Conservation (phyloP, 2,888 invertebrate genomes). For the Melipona beecheii region DNA sequence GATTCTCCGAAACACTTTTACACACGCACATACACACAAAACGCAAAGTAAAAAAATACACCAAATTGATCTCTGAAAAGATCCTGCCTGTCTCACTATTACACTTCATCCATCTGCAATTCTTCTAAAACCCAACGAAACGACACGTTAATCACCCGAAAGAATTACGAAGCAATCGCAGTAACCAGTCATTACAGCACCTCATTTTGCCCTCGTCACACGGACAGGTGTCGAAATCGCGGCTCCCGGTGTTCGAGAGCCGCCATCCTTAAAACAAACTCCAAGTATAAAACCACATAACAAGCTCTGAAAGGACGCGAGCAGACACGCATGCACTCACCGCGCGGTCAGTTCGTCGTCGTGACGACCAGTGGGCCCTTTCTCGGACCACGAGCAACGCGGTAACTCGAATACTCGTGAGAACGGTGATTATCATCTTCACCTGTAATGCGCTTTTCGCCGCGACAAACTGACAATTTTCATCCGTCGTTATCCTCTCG, state of each 20-base stretch:
- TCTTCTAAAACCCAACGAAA: not conserved
- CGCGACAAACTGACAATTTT: slow-evolving; percentile 79
- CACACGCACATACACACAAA: not conserved
- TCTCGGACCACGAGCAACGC: slow-evolving; percentile 13
- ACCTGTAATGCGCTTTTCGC: slow-evolving; percentile 59
- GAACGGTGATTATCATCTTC: slow-evolving; percentile 74
- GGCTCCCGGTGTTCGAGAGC: not conserved
- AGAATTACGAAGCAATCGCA: slow-evolving; percentile 13
- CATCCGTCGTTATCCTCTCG: slow-evolving; percentile 76
- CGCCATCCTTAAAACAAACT: not conserved
- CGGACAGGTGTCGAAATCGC: slow-evolving; percentile 30
- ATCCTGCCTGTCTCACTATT: not conserved
- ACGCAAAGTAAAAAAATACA: not conserved
- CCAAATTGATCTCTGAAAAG: not conserved
- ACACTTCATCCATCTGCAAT: not conserved
- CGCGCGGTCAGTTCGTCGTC: slow-evolving; percentile 3
- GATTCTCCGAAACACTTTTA: not conserved
- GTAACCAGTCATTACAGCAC: not conserved
- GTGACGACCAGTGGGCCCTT: slow-evolving; percentile 57
- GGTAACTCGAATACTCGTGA: slow-evolving; percentile 63
- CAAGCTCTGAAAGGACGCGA: slow-evolving; percentile 56
- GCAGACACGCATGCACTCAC: slow-evolving; percentile 28
- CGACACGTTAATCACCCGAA: not conserved
- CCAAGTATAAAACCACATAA: slow-evolving; percentile 49
- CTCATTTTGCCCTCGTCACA: not conserved